Conservation (phyloP, 2,797 vertebrate genomes). For the Masticophis lateralis region DNA sequence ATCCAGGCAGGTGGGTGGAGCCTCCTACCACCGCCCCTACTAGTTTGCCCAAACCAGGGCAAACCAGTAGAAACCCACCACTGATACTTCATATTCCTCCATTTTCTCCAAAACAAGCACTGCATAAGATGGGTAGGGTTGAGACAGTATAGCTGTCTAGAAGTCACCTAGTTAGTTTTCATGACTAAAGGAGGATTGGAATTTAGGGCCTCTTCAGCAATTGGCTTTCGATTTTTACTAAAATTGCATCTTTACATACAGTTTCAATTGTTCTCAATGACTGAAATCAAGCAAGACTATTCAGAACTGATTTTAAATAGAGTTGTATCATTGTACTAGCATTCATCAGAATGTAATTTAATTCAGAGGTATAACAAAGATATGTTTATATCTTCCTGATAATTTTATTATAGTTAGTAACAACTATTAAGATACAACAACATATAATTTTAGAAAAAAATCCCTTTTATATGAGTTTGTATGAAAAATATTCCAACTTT, state of each 20-base stretch:
- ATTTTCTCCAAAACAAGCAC: neutral
- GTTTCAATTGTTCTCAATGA: neutral
- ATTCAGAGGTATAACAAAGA: neutral
- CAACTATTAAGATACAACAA: neutral
- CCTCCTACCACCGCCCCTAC: too few relatives aligned
- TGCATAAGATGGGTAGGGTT: neutral
- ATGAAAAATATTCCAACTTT: neutral
- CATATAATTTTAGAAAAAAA: neutral
- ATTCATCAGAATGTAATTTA: neutral
- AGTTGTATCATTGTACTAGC: neutral
- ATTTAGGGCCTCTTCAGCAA: neutral
- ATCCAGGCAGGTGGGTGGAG: too few relatives aligned
- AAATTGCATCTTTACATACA: neutral
- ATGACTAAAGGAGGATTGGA: neutral
- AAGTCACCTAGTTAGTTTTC: neutral
- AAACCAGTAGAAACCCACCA: too few relatives aligned
- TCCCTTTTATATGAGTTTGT: neutral
- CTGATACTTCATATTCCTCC: neutral
- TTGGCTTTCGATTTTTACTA: neutral
- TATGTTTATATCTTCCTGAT: neutral
- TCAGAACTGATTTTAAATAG: neutral
- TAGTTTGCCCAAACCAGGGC: too few relatives aligned
- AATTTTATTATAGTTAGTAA: neutral
- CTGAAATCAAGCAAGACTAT: neutral
- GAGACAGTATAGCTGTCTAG: neutral